phyloP scores from a whole-genome alignment of 2,888 invertebrate species.

The Lepas anatifera region DNA sequence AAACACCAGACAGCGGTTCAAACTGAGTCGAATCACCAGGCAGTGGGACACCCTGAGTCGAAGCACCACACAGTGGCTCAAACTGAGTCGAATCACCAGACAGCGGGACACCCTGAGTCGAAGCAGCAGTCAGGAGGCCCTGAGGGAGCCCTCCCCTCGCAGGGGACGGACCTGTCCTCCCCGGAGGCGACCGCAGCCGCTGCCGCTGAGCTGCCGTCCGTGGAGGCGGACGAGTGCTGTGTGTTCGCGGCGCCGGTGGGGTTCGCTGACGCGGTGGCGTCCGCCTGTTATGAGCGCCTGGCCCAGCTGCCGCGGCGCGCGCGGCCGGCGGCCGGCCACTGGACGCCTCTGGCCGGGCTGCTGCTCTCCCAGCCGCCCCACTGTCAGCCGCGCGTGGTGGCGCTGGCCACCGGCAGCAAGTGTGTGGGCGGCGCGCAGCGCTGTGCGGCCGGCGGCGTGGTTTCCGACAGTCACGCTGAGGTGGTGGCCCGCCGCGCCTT shows the following conservation, averaged over 20 bases:
- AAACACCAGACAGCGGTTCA: too few species aligned
- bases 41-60: too few species aligned
- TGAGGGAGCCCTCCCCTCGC: too few species aligned
- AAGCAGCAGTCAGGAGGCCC: too few species aligned
- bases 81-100: too few species aligned
- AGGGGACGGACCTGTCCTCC: too few species aligned
- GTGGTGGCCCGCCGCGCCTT: conserved; percentile 71
- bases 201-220: too few species aligned
- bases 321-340: not conserved
- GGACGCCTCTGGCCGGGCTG: not conserved
- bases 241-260: not conserved
- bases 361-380: not conserved
- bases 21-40: too few species aligned
- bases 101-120: too few species aligned
- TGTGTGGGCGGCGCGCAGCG: conserved; percentile 60
- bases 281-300: not conserved
- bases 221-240: too few species aligned
- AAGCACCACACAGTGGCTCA: too few species aligned
- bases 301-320: not conserved
- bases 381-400: conserved; percentile 45
- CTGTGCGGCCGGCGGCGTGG: conserved; percentile 50
- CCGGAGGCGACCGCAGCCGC: too few species aligned
- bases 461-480: conserved; percentile 90
- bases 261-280: not conserved
- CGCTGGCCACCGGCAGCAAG: conserved; percentile 85